Evolutionary conservation across 2,113 vertebrate species (phyloP).

Genomic region (Barbus barbus): DNA sequence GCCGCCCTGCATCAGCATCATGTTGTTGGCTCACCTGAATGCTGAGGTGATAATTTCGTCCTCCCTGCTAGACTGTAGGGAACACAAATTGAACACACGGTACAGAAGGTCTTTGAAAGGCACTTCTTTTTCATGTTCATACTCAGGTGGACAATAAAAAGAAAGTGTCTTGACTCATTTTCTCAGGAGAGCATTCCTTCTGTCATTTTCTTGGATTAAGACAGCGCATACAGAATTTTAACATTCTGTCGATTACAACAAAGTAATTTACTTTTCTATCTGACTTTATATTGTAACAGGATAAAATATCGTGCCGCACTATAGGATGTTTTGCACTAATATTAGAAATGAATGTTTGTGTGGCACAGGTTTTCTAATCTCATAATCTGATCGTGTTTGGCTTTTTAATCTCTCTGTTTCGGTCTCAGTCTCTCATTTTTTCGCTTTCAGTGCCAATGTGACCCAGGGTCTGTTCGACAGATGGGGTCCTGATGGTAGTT

Average conservation of each 20-base stretch:
- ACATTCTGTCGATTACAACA: neutral
- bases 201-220: neutral
- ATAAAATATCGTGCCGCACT: neutral
- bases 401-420: neutral
- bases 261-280: neutral
- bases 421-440: slow-evolving; percentile 11
- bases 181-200: neutral
- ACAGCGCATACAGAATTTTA: neutral
- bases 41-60: neutral
- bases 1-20: neutral
- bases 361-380: neutral
- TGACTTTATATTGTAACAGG: neutral
- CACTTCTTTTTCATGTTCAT: neutral
- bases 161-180: neutral
- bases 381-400: slow-evolving; percentile 3
- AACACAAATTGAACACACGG: neutral
- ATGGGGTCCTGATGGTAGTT: slow-evolving; percentile 38
- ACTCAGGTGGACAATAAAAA: neutral
- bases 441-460: neutral
- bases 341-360: neutral
- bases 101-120: neutral
- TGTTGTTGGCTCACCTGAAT: slow-evolving; percentile 16
- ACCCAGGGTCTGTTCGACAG: slow-evolving; percentile 27
- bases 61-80: neutral
- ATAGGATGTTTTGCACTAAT: neutral